These are phyloP conservation scores for Oryzias javanicus DNA, from an alignment of 2,113 vertebrate genomes.

Conservation along the genomic window DNA sequence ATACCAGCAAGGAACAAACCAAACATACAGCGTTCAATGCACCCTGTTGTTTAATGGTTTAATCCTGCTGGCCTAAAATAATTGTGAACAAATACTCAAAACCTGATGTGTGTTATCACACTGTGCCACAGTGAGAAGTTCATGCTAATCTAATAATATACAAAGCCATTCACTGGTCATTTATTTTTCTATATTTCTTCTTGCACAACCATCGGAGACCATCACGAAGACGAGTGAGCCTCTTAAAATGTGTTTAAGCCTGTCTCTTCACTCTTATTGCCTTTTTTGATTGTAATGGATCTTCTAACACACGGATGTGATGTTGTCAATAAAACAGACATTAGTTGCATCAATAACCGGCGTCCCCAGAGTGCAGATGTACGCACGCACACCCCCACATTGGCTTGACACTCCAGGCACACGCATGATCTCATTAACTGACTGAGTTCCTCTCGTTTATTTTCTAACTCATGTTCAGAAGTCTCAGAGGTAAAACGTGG, in stretches of 20 bases:
- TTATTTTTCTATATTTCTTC: conserved; percentile 17
- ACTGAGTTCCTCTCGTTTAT: not conserved
- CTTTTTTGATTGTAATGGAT: conserved; percentile 47
- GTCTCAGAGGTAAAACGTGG: not conserved
- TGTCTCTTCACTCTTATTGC: conserved; percentile 40
- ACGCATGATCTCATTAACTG: not conserved
- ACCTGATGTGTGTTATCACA: conserved; percentile 11
- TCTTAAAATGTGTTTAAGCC: conserved; percentile 55
- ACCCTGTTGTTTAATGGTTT: conserved; percentile 15
- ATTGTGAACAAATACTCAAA: conserved; percentile 19
- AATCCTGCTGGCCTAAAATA: conserved; percentile 8
- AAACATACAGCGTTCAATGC: not conserved
- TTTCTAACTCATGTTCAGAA: not conserved
- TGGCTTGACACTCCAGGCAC: not conserved
- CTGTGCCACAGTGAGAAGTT: conserved; percentile 11
- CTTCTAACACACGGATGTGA: conserved; percentile 24
- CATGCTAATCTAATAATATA: conserved; percentile 49
- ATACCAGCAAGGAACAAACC: conserved; percentile 1
- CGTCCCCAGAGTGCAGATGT: not conserved
- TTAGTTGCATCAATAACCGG: conserved; percentile 45
- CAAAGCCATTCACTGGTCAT: conserved; percentile 41
- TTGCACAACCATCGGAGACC: conserved; percentile 37
- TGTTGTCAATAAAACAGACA: conserved; percentile 54
- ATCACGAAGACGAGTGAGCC: conserved; percentile 52
- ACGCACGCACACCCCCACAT: not conserved